Evolutionary conservation across 1,140 invertebrate genomes (phyloP).

Genomic region (Macrobrachium rosenbergii): DNA sequence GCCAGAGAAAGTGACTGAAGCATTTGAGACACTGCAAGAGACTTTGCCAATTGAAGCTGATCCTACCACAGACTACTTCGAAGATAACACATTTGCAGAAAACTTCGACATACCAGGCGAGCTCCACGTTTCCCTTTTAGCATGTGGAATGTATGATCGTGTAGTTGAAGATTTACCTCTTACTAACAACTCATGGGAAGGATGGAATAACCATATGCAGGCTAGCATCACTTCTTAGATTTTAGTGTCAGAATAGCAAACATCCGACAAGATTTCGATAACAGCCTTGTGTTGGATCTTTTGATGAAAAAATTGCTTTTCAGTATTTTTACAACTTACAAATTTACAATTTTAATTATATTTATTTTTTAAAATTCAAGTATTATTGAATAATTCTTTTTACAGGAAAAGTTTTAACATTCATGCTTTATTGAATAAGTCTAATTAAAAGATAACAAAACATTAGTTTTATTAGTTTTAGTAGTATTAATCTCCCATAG

Average conservation of each 20-base stretch:
- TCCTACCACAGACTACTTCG: not conserved
- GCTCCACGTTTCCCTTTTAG: not conserved
- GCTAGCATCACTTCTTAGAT: slow-evolving; percentile 10
- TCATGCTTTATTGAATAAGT: too few relatives aligned
- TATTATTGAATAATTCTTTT: too few relatives aligned
- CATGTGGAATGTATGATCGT: slow-evolving; percentile 16
- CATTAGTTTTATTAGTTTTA: not conserved
- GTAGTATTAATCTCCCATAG: not conserved
- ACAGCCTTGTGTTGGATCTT: not conserved
- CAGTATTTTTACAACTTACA: not conserved
- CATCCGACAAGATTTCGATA: not conserved
- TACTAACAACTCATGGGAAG: slow-evolving; percentile 13
- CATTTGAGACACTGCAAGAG: not conserved
- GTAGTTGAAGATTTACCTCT: slow-evolving; percentile 17
- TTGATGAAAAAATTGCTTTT: not conserved
- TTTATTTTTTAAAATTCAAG: not conserved
- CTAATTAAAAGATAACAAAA: not conserved
- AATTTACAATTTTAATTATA: not conserved
- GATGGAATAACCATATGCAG: slow-evolving; percentile 28
- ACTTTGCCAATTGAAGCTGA: not conserved
- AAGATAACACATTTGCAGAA: not conserved
- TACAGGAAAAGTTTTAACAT: too few relatives aligned
- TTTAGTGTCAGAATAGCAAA: not conserved
- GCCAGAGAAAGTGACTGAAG: not conserved
- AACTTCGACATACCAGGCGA: not conserved